Evolutionary conservation across 2,797 vertebrate genomes (phyloP), one percentile per base, ranked within the genome.

Genomic region (Enteromius radiatus): DNA sequence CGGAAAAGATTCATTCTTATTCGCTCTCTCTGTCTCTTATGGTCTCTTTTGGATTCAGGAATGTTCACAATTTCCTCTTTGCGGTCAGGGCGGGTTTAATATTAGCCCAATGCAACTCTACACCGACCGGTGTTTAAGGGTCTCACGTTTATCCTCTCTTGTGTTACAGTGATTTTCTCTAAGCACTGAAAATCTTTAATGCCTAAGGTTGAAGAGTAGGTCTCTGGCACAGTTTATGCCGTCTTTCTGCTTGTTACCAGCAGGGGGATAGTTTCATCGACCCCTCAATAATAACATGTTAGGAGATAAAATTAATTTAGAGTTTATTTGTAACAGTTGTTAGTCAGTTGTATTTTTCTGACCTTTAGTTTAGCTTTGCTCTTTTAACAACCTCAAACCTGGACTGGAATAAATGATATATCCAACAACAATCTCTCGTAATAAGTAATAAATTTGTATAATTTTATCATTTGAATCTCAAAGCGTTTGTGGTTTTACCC

Each of bases 61-160:
- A 94, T 93, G 90, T 82, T 77, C 89, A 88, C 87, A 80, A 90
- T 91, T 88, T 83, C 89, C 88, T 87, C 82, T 82, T 84, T 71
- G 85, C 23, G 84, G 84, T 88, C 78, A 81, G 78, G 74, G 68
- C 73, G 76, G 49, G 82, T 91, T 92, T 91, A 92, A 92, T 91
- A 91, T 90, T 90, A 90, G 83, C 88, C 38, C 41, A 83, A 36
- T 61, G 61, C 63, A 79, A 74, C 74, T 87, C 76, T 73, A 87
- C 83, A 85, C 76, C 8, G 31, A 79, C 71, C 67, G 73, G 43
- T 4, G 69, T n/a, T 10, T 52, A 45, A 78, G 28, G 23, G 14
- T 52, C 41, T 52, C 73, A n/a, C 19, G 15, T 86, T 77, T 28
- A n/a, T 83, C 31, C 78, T 75, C 43, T 76, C 38, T 59, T 73